Evolutionary conservation across 2,888 invertebrate genomes (phyloP), one percentile per base, ranked within the genome.

Genomic region (Sepiola atlantica): DNA sequence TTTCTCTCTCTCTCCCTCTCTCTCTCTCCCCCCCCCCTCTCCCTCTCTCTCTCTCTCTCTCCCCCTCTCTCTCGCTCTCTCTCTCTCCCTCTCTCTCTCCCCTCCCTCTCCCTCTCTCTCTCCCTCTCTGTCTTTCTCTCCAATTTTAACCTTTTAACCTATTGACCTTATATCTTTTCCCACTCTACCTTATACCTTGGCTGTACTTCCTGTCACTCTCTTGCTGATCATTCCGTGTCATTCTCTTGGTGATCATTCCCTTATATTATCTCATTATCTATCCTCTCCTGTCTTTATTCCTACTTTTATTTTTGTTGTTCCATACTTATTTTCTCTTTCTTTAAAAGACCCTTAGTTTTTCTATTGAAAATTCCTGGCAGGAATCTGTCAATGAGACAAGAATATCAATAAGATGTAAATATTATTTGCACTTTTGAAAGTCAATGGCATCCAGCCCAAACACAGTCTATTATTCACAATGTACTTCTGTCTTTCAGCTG

Each of bases 401-500:
- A 77, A 77, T 77, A 77, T 77, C 77, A 77, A 77, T 77, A 77
- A 77, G 77, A 77, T 77, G 77, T 77, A 77, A 77, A 77, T 77
- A 77, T 77, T 77, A 77, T 77, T 77, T 77, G 77, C 77, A 77
- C 77, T 77, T 77, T 77, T 77, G 14, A 77, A 77, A 77, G 77
- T 77, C 32, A 77, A 77, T 77, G 77, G 77, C 77, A 77, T 77
- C 77, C 77, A 77, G 77, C 77, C 77, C 77, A 77, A 61, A 61
- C 28, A 28, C 28, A 28, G 4, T 77, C 77, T 77, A n/a, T 45
- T 45, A 45, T 77, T 77, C 77, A 77, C n/a, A 77, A 77, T n/a
- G 77, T 77, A 32, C 77, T 77, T 77, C 77, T 77, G 77, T 77
- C 77, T n/a, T 45, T n/a, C 77, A n/a, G n/a, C 77, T 77, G 77